Evolutionary conservation across 2,888 invertebrate genomes (phyloP), one percentile per base, ranked within the genome.

Genomic region (Sipha maydis): DNA sequence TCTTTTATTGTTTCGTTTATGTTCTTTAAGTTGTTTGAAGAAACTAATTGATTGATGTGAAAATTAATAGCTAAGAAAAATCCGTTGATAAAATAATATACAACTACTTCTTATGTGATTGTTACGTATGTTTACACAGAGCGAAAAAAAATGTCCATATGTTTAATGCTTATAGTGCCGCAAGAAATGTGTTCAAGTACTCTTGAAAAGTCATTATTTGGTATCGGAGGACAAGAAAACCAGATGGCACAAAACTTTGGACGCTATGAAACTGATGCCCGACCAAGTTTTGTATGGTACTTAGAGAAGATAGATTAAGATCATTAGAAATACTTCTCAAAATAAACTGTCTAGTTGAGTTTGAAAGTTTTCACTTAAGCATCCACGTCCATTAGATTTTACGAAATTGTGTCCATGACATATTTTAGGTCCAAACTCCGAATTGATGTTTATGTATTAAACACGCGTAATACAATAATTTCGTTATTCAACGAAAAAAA

Each of bases 251-350:
- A 41, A 84, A 84, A 84, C 84, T 84, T 84, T 67, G 41, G 41
- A 28, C 21, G 56, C 76, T 7, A 38, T 28, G 41, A 84, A 76
- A 84, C 61, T 76, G 84, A 76, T 67, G 84, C 76, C 76, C 67
- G 31, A 76, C 76, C 61, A 84, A 84, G 61, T 84, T 84, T 31
- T 11, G n/a, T 7, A 54, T 7, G 56, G 67, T 84, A 84, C 84
- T 84, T 84, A 76, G 67, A 41, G 84, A 84, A 84, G 84, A 84
- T 84, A 84, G 84, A 84, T 84, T 84, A 84, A 76, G 41, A 84
- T 84, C 84, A 76, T 84, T 76, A 84, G 84, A 84, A 84, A 84
- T 84, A 84, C 84, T 84, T 76, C 7, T n/a, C 61, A 14, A 84
- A 76, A 84, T 84, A 84, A 84, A 84, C 84, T 76, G 84, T 76